Evolutionary conservation across 2,113 vertebrate genomes (phyloP).

Genomic region (Thamnophis sirtalis): DNA sequence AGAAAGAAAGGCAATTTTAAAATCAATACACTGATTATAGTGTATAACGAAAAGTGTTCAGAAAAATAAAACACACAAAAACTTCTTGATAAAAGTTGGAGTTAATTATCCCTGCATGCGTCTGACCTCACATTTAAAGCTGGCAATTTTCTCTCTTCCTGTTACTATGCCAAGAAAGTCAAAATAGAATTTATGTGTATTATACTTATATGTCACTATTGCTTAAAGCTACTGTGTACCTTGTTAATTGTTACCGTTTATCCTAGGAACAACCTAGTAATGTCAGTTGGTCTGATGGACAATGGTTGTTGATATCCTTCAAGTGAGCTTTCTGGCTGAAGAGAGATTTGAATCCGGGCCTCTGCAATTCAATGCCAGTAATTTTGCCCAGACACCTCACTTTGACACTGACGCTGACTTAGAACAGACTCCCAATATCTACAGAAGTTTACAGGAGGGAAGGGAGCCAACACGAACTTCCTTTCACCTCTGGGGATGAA

Average conservation of each 20-base stretch:
- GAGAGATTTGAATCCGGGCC: neutral
- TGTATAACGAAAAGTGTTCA: neutral
- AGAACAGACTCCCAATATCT: neutral
- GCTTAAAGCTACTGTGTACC: neutral
- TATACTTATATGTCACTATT: neutral
- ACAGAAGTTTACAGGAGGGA: accelerated
- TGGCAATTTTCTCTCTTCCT: neutral
- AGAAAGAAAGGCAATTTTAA: neutral
- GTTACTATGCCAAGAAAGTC: neutral
- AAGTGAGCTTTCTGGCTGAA: neutral
- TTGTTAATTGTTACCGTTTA: neutral
- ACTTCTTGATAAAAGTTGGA: neutral
- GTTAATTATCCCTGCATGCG: neutral
- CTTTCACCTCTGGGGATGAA: slow-evolving; percentile 15
- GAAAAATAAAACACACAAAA: neutral
- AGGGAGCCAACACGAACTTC: neutral
- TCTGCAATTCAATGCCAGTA: neutral
- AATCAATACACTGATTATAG: neutral
- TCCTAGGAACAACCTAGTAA: neutral
- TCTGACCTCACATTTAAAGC: neutral
- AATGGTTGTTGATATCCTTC: neutral
- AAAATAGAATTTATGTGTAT: neutral
- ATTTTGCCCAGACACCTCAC: neutral
- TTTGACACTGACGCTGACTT: neutral
- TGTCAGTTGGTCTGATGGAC: neutral